phyloP scores from a whole-genome alignment of 1,140 invertebrate species.

The Metaphire vulgaris region DNA sequence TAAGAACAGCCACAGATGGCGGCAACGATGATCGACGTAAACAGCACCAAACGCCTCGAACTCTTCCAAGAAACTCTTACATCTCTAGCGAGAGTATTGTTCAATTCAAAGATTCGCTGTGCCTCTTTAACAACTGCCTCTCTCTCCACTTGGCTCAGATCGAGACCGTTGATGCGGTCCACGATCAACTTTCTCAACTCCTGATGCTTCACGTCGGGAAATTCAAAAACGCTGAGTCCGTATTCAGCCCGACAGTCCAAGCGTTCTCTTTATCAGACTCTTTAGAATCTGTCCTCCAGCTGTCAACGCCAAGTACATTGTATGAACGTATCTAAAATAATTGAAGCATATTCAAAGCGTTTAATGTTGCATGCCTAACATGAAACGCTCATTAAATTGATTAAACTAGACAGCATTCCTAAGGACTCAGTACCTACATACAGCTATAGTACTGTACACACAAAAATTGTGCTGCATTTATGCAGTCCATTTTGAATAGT shows the following conservation, averaged over 20 bases:
- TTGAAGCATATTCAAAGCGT: neutral
- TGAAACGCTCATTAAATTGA: neutral
- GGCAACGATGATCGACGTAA: neutral
- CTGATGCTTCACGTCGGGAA: neutral
- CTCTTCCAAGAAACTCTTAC: neutral
- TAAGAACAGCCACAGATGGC: too few relatives aligned
- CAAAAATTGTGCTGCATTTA: neutral
- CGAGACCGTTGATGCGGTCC: constrained; percentile 7
- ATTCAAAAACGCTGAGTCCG: constrained; percentile 22
- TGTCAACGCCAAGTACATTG: constrained; percentile 30
- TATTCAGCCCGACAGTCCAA: constrained; percentile 20
- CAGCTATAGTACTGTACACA: neutral
- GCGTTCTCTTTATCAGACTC: constrained; percentile 24
- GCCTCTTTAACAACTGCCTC: constrained; percentile 25
- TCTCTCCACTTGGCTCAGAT: constrained; percentile 13
- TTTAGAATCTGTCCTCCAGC: constrained; percentile 24
- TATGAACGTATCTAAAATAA: constrained; percentile 26
- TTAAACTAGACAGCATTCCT: neutral
- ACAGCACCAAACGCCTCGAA: neutral
- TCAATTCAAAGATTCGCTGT: constrained; percentile 20
- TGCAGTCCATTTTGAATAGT: neutral
- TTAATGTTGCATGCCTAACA: neutral
- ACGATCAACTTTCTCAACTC: constrained; percentile 18
- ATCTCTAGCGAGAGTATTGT: constrained; percentile 23
- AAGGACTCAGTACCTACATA: neutral